phyloP scores from a whole-genome alignment of 2,888 invertebrate species.

The Himalopsyche kuldschensis region DNA sequence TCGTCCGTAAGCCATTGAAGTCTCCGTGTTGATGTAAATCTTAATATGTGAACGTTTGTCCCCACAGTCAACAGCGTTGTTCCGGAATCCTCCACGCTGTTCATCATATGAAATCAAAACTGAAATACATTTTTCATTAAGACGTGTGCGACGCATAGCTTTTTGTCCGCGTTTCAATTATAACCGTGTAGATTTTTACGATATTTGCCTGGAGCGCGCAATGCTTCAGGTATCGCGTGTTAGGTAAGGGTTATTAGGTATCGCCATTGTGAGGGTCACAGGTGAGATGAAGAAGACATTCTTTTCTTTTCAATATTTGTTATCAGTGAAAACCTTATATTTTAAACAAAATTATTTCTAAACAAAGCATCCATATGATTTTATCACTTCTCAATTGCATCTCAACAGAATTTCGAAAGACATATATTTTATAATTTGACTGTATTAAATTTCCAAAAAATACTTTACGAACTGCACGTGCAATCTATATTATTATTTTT shows the following conservation, averaged over 20 bases:
- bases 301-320: constrained; percentile 41
- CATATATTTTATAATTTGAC: too few species aligned
- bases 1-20: constrained; percentile 33
- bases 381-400: neutral
- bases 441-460: too few species aligned
- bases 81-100: constrained; percentile 54
- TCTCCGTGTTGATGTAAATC: constrained; percentile 44
- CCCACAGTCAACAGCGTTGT: constrained; percentile 61
- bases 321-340: constrained; percentile 21
- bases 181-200: constrained; percentile 24
- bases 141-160: constrained; percentile 25
- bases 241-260: constrained; percentile 53
- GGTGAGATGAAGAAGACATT: constrained; percentile 56
- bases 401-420: neutral
- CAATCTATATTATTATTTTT: too few species aligned
- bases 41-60: constrained; percentile 58
- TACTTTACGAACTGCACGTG: too few species aligned
- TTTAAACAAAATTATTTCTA: neutral
- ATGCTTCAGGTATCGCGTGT: constrained; percentile 62
- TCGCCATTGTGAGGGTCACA: constrained; percentile 48
- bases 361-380: neutral
- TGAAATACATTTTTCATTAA: constrained; percentile 24
- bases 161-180: constrained; percentile 25
- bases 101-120: constrained; percentile 46
- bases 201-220: constrained; percentile 60